Evolutionary conservation across 2,797 vertebrate genomes (phyloP).

Genomic region (Stomatorhinus walkeri): DNA sequence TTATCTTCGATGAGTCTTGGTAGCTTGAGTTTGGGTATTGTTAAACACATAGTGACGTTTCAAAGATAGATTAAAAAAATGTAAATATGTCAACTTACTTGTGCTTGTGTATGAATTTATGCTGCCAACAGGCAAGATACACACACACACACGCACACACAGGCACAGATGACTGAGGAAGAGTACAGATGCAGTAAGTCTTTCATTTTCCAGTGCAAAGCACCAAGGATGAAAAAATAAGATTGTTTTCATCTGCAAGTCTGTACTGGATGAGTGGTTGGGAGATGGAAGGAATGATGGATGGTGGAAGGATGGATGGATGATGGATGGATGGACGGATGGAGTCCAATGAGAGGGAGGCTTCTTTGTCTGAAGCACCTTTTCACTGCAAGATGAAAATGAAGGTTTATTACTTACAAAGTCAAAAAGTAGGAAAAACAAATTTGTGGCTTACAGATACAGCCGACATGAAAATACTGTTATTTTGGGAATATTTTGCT

Average conservation of each 20-base stretch:
- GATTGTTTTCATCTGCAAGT: neutral
- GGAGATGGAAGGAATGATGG: neutral
- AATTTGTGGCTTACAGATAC: neutral
- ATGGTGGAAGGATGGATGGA: neutral
- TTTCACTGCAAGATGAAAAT: neutral
- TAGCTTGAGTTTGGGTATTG: neutral
- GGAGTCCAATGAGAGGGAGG: neutral
- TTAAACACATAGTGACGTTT: neutral
- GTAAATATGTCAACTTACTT: neutral
- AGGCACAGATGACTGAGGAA: neutral
- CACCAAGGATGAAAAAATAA: neutral
- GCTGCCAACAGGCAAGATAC: neutral
- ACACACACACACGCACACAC: neutral
- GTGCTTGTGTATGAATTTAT: neutral
- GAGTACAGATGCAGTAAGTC: neutral
- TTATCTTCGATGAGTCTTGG: neutral
- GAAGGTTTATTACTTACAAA: neutral
- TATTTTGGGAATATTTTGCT: neutral
- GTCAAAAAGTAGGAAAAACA: neutral
- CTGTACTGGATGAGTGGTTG: neutral
- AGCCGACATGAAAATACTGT: neutral
- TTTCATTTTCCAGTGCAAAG: neutral
- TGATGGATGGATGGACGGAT: neutral
- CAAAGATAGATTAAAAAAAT: neutral
- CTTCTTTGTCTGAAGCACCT: neutral